phyloP scores from a whole-genome alignment of 1,140 invertebrate genomes.

The Agrilus planipennis region DNA sequence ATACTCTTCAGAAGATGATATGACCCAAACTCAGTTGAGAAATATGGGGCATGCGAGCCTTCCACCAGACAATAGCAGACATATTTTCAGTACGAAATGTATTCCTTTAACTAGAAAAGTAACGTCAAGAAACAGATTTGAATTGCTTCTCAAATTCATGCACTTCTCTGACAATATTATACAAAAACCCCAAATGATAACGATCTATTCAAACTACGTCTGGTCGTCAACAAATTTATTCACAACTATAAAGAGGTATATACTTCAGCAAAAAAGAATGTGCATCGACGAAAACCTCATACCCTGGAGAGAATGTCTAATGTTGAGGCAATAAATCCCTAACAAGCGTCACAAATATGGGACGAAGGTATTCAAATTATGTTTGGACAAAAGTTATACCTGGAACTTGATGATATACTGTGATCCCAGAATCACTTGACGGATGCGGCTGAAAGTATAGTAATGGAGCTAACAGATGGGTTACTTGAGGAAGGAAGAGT shows the following conservation, averaged over 20 bases:
- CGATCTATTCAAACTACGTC: background rate
- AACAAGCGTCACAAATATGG: conserved; percentile 22
- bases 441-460: conserved; percentile 1
- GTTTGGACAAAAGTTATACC: conserved; percentile 7
- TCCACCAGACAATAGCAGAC: background rate
- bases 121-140: background rate
- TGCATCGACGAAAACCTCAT: no score
- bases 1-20: background rate
- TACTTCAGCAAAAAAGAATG: background rate
- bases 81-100: background rate
- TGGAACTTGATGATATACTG: conserved; percentile 7
- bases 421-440: background rate
- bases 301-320: conserved; percentile 22
- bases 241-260: background rate
- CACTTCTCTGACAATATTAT: background rate
- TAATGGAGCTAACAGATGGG: conserved; percentile 4
- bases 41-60: background rate
- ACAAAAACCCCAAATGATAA: background rate
- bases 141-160: background rate
- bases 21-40: background rate
- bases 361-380: conserved; percentile 25
- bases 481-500: conserved; percentile 22
- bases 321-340: conserved; percentile 26
- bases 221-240: background rate
- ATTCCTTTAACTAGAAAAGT: background rate